Evolutionary conservation across 2,113 vertebrate genomes (phyloP), one percentile per base, ranked within the genome.

Genomic region (Callocephalon fimbriatum): DNA sequence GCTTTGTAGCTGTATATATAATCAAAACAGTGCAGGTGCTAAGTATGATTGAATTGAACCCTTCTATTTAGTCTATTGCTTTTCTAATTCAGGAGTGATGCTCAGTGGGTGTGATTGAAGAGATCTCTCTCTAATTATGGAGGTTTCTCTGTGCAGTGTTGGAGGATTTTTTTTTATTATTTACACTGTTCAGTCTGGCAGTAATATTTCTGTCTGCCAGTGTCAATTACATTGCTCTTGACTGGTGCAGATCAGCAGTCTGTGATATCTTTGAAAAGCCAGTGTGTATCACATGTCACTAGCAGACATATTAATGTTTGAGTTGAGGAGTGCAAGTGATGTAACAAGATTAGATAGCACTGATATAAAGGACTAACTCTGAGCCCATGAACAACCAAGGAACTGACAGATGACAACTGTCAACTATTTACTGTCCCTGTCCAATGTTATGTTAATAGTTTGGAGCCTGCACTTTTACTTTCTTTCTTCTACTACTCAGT

Each of bases 361-460:
- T 94, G 92, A 95, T 97, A 97, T 79, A 98, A 97, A 97, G 83
- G 77, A 92, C 91, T 92, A 75, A 95, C 75, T 94, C 65, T 80
- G 95, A 97, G 45, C 61, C 85, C 51, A 80, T 97, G 96, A 97
- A 97, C 97, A 98, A 97, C 32, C 22, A 97, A 96, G 93, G 95
- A 97, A 93, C 78, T 86, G 47, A 27, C n/a, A 81, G 91, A 88
- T 97, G 97, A 96, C 94, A 97, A 91, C 66, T 95, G 93, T 98
- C 94, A 98, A 96, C 97, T 98, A 97, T 98, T 98, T 98, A 98
- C 96, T 90, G 81, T 26, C 67, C 56, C 77, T 95, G 82, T 97
- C 90, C 77, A 94, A 81, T 90, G 68, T 91, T 81, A 97, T 96
- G 97, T 95, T 97, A 98, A 98, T 87, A 94, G 83, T 80, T 93